Base-by-base conservation (phyloP, 2,113 vertebrate genomes). In the Morone saxatilis region DNA sequence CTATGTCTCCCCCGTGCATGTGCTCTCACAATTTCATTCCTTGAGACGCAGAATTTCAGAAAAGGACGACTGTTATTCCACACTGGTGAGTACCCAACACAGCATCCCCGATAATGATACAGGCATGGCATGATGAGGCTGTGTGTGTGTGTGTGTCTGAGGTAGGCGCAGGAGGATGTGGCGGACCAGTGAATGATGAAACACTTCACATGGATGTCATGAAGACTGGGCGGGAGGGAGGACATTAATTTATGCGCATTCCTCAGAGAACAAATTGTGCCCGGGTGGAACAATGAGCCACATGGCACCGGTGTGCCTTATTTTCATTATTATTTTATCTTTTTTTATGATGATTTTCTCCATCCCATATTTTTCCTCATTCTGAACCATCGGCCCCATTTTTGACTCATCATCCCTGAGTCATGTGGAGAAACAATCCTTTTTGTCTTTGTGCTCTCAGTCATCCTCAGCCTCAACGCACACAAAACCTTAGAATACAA, bases 1-100 rank as follows among this genome's bases (percentile, higher is more conserved):
- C 72, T 91, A 94, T 95, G 94, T 87, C 87, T 88, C 40, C 88
- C 48, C 88, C 92, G 74, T 93, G 93, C 53, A 94, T 95, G 94
- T 83, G 90, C 84, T 91, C 92, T 74, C 93, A 94, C 72, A 94
- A 93, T 72, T 94, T 95, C 86, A 95, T 92, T 66, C 93, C 93
- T 88, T 94, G 93, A 94, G 82, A 91, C 92, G 19, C 7, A 0
- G 17, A 54, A 19, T 48, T 60, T 43, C 36, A n/a, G 72, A 7
- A 17, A 68, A 80, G 70, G 67, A 78, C 56, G 16, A 25, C 47
- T 41, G 6, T 36, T 71, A 17, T 68, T 69, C 14, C 13, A 22
- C 65, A 63, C 80, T 47, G 93, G 94, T 94, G 82, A 94, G 94
- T 84, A n/a, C 13, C 14, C 2, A 2, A 9, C 14, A 4, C 69